These are phyloP conservation scores for Chymomyza costata DNA, from an alignment of 1,140 invertebrate genomes.

Conservation along the genomic window DNA sequence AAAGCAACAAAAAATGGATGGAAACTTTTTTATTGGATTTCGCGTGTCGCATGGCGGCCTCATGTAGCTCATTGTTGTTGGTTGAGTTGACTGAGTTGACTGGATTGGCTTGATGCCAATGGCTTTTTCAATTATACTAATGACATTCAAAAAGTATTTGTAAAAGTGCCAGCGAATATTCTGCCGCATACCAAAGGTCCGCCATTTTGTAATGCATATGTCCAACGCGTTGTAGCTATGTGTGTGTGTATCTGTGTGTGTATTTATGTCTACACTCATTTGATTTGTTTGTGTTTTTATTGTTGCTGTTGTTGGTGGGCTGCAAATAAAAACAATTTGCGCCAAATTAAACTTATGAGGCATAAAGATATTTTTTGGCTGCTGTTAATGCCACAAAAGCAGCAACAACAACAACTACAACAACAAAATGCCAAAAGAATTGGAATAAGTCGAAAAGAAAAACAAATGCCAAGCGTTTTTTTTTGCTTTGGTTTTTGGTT, in stretches of 20 bases:
- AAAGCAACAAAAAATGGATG: slow-evolving; percentile 19
- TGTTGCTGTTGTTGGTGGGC: slow-evolving; percentile 52
- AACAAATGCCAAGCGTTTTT: no score
- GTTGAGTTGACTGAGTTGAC: slow-evolving; percentile 27
- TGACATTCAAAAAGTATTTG: slow-evolving; percentile 71
- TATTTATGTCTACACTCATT: no score
- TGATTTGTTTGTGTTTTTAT: slow-evolving; percentile 29
- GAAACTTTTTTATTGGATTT: slow-evolving; percentile 66
- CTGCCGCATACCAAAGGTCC: slow-evolving; percentile 30
- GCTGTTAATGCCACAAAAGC: slow-evolving; percentile 56
- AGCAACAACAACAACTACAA: slow-evolving; percentile 34
- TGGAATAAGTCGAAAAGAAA: slow-evolving; percentile 14
- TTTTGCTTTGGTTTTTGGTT: no score
- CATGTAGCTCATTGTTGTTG: slow-evolving; percentile 38
- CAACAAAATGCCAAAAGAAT: not conserved
- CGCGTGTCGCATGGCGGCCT: slow-evolving; percentile 53
- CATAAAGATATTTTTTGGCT: slow-evolving; percentile 71
- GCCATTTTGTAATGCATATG: slow-evolving; percentile 61
- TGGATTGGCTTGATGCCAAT: slow-evolving; percentile 58
- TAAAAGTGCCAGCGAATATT: slow-evolving; percentile 56
- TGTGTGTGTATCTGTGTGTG: not conserved
- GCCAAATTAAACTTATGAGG: slow-evolving; percentile 72
- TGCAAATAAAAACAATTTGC: slow-evolving; percentile 71
- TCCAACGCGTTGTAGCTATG: slow-evolving; percentile 29
- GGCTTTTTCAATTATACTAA: slow-evolving; percentile 72